Evolutionary conservation across 2,888 invertebrate genomes (phyloP).

Genomic region (Drosophila setosimentum): DNA sequence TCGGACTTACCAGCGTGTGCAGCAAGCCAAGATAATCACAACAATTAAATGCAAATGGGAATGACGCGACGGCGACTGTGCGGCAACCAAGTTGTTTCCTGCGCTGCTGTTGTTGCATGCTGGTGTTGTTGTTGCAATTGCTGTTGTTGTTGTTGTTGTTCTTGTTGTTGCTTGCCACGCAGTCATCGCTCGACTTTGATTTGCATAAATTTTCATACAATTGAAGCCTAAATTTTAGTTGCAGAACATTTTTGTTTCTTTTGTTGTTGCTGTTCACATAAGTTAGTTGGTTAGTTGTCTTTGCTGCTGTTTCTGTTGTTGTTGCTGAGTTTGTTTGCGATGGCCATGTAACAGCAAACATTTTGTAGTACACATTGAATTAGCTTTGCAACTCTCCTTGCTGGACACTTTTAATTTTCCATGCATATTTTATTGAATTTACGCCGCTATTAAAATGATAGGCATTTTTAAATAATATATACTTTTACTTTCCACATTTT

Average conservation of each 20-base stretch:
- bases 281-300: constrained; percentile 41
- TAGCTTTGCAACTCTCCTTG: constrained; percentile 4
- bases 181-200: constrained; percentile 72
- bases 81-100: constrained; percentile 51
- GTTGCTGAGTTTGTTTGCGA: constrained; percentile 48
- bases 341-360: constrained; percentile 68
- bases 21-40: constrained; percentile 84
- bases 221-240: constrained; percentile 68
- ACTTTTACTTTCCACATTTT: constrained; percentile 9
- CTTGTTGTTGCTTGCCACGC: constrained; percentile 63
- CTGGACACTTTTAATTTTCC: constrained; percentile 22
- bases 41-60: constrained; percentile 83
- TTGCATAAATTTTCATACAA: constrained; percentile 80
- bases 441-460: neutral
- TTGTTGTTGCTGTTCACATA: constrained; percentile 40
- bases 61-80: constrained; percentile 71
- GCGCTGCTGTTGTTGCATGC: constrained; percentile 40
- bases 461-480: neutral
- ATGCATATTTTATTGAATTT: constrained; percentile 29
- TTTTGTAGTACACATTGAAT: constrained; percentile 67
- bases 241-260: constrained; percentile 59
- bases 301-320: constrained; percentile 31
- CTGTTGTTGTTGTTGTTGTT: constrained; percentile 41
- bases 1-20: constrained; percentile 80
- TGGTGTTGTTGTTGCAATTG: constrained; percentile 31